phyloP scores from a whole-genome alignment of 2,113 vertebrate genomes.

The Isurus oxyrinchus region DNA sequence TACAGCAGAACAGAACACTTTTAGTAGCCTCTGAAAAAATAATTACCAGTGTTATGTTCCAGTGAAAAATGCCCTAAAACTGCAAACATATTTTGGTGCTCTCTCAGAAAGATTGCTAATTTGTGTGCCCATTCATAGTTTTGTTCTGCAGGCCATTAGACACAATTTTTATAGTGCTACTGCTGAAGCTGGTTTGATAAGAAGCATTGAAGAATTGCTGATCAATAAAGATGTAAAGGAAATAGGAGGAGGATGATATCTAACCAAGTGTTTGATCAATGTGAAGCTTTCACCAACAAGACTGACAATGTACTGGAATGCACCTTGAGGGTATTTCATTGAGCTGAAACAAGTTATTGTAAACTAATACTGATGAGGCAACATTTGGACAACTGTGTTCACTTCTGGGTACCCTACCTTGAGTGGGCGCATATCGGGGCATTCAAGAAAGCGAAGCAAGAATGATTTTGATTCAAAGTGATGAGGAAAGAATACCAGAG shows the following conservation, averaged over 20 bases:
- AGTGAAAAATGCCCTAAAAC: neutral
- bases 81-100: neutral
- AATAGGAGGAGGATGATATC: neutral
- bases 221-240: neutral
- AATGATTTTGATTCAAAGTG: neutral
- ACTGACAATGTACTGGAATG: neutral
- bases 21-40: constrained; percentile 18
- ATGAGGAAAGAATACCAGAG: neutral
- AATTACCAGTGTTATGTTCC: constrained; percentile 6
- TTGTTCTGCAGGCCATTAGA: neutral
- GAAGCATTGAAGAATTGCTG: neutral
- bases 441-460: neutral
- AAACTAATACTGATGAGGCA: neutral
- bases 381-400: neutral
- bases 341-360: neutral
- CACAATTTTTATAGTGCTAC: neutral
- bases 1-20: neutral
- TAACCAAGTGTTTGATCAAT: neutral
- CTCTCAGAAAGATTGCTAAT: neutral
- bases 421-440: neutral
- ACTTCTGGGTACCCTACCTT: neutral
- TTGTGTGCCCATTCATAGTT: neutral
- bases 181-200: neutral
- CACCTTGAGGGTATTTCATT: neutral
- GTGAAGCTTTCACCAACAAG: neutral